These are phyloP conservation scores for Zygothrica quintamaculata DNA, from an alignment of 2,888 invertebrate species.

Conservation along the genomic window DNA sequence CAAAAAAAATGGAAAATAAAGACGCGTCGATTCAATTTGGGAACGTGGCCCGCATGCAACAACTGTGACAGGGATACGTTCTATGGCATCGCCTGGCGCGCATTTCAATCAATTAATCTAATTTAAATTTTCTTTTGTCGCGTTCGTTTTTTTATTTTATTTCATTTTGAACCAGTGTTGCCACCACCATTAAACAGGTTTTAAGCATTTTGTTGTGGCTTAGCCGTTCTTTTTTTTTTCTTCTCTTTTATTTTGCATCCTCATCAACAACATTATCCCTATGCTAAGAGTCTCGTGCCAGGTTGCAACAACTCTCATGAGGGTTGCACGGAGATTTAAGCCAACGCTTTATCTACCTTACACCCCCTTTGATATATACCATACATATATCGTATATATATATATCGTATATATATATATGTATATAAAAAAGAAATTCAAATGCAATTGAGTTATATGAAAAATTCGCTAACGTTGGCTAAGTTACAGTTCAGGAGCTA, in stretches of 20 bases:
- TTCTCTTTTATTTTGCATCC: constrained; percentile 59
- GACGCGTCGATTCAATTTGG: constrained; percentile 15
- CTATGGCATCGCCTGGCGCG: constrained; percentile 35
- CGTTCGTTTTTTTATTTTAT: constrained; percentile 10
- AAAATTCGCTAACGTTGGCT: constrained; percentile 49
- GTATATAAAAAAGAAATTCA: neutral
- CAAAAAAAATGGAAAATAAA: constrained; percentile 12
- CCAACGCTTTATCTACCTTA: constrained; percentile 43
- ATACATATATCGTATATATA: too few relatives aligned
- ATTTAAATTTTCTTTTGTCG: constrained; percentile 81
- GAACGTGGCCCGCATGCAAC: constrained; percentile 71
- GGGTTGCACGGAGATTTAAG: constrained; percentile 50
- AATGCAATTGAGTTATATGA: constrained; percentile 64
- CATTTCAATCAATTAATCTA: constrained; percentile 84
- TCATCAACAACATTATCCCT: constrained; percentile 44
- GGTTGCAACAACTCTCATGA: constrained; percentile 42
- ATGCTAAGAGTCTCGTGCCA: constrained; percentile 39
- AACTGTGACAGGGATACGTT: constrained; percentile 46
- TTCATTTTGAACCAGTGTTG: neutral
- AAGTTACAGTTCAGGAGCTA: constrained; percentile 24
- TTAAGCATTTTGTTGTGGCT: constrained; percentile 31
- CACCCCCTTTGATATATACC: constrained; percentile 30
- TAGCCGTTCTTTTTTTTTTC: too few relatives aligned
- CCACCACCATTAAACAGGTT: constrained; percentile 77
- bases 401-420: too few relatives aligned